Base-by-base conservation (phyloP, 2,797 vertebrate species). In the Cyprinodon diabolis region DNA sequence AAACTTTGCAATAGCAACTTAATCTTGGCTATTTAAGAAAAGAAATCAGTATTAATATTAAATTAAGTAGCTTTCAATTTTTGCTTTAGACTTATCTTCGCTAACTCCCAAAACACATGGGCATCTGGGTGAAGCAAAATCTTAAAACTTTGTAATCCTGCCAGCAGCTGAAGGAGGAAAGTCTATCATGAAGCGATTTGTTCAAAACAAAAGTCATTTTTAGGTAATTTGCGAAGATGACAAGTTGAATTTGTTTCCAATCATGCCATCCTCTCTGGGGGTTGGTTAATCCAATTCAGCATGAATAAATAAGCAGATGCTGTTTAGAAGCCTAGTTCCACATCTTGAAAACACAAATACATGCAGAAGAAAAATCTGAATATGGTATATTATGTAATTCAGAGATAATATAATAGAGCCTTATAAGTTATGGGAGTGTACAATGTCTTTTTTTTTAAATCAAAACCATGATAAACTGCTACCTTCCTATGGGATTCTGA, bases 331-430 rank as follows among this genome's bases (percentile, higher is more conserved):
- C 45, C 19, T 17, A 9, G 17, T 9, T n/a, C 30, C 6, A 23
- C 8, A 21, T 63, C 21, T 52, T 23, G 23, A 35, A 62, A 49
- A 37, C 7, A 8, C 23, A n/a, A 3, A 9, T 19, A 23, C 1
- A 43, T 54, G 51, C 3, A 55, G 10, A 10, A 30, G 4, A 1
- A 37, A 30, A 8, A 30, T 55, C 52, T 35, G 45, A 56, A 7
- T 55, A 40, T 65, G 75, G 69, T n/a, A 5, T 21, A 49, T 75
- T 68, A 40, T 49, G n/a, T 66, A 51, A 76, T 65, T 74, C 6
- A 45, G 4, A 21, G 35, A 19, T 69, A 43, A 58, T 40, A 48
- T 21, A 48, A 37, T 48, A 15, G 21, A 52, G 5, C 70, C 23
- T 45, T 17, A 11, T 25, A 72, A 37, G 37, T 45, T 15, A 63